Percentiles rank a stretch among this genome's conserved stretches.
Conservation (phyloP, 2,113 vertebrate species). For the Empidonax alnorum region DNA sequence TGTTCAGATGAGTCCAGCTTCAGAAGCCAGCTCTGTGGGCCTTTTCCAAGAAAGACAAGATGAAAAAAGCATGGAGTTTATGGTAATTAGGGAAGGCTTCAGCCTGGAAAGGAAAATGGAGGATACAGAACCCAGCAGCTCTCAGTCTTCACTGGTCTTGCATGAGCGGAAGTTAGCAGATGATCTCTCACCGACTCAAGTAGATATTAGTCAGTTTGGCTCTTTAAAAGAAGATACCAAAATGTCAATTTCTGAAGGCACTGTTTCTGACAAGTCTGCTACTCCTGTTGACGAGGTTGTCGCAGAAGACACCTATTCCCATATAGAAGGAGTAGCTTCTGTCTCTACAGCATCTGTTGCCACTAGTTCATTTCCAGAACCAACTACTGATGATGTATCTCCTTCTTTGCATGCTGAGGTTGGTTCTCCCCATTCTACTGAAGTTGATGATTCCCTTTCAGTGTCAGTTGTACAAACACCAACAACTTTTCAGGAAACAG, state of each 20-base stretch:
- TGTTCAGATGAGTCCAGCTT: conserved; percentile 70
- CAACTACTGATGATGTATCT: conserved; percentile 91
- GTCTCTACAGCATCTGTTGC: conserved; percentile 94
- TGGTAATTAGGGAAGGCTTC: conserved; percentile 69
- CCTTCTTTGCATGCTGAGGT: conserved; percentile 96
- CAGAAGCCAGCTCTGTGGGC: conserved; percentile 68
- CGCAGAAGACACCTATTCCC: conserved; percentile 95
- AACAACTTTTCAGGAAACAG: conserved; percentile 91
- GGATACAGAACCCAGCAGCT: conserved; percentile 61
- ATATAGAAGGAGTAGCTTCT: conserved; percentile 89
- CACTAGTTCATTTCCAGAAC: conserved; percentile 94
- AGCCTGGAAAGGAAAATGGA: conserved; percentile 67
- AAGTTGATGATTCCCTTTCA: conserved; percentile 96
- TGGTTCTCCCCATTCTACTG: conserved; percentile 94
- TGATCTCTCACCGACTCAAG: conserved; percentile 81
- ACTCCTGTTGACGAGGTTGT: conserved; percentile 93
- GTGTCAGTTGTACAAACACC: conserved; percentile 96
- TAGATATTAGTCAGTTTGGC: conserved; percentile 80
- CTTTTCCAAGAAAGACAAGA: conserved; percentile 77
- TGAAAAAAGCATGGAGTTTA: conserved; percentile 68
- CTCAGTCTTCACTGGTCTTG: conserved; percentile 69
- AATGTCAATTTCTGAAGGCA: conserved; percentile 98
- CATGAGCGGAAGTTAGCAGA: conserved; percentile 74
- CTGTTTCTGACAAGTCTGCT: conserved; percentile 92
- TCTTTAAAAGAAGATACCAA: conserved; percentile 94